These are phyloP conservation scores for Danio choprae DNA, from an alignment of 2,797 vertebrate species.

Conservation along the genomic window DNA sequence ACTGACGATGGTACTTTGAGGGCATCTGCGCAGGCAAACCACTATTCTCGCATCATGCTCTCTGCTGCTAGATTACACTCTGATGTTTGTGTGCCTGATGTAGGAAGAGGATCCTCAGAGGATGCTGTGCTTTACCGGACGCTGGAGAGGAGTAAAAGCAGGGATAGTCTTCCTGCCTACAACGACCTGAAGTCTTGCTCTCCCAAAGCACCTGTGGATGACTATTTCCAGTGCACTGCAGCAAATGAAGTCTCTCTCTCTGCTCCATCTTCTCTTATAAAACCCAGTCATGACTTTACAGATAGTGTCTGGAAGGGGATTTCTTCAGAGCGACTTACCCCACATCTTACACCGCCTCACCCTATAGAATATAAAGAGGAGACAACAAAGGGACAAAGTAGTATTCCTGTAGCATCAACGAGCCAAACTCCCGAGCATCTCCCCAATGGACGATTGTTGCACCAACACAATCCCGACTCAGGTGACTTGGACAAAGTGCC, in stretches of 20 bases:
- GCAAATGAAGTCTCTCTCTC: constrained; percentile 89
- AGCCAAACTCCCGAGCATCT: constrained; percentile 83
- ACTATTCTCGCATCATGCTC: constrained; percentile 86
- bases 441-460: constrained; percentile 85
- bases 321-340: constrained; percentile 80
- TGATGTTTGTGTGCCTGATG: constrained; percentile 85
- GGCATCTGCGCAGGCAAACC: constrained; percentile 82
- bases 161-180: constrained; percentile 82
- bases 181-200: constrained; percentile 84
- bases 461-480: constrained; percentile 84
- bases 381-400: constrained; percentile 82
- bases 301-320: constrained; percentile 83
- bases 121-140: constrained; percentile 78
- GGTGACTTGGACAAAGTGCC: constrained; percentile 91
- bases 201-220: constrained; percentile 85
- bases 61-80: constrained; percentile 81
- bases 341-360: constrained; percentile 81
- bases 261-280: constrained; percentile 84
- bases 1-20: constrained; percentile 92
- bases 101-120: constrained; percentile 77
- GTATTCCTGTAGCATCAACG: constrained; percentile 75
- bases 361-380: constrained; percentile 88
- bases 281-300: constrained; percentile 85
- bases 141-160: constrained; percentile 87
- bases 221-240: constrained; percentile 93